phyloP scores from a whole-genome alignment of 2,888 invertebrate genomes.

The Syritta pipiens region DNA sequence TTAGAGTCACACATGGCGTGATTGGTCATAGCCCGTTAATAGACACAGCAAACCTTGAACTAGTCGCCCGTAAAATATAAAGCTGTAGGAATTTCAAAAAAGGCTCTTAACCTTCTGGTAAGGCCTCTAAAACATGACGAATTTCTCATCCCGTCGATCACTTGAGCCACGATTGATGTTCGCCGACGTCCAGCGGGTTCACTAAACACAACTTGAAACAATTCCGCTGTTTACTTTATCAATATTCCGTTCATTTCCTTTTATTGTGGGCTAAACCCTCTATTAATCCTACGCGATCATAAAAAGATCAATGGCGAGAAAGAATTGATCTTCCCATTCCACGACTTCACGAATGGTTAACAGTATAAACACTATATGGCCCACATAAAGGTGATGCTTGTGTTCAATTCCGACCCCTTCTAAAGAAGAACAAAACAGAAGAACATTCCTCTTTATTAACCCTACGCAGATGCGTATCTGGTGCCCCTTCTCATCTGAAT shows the following conservation, averaged over 20 bases:
- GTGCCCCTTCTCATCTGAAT: conserved; percentile 3
- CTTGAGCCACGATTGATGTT: too few species aligned
- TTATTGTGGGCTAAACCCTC: conserved; percentile 26
- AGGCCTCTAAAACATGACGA: too few species aligned
- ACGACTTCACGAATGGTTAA: neutral
- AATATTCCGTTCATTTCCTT: conserved; percentile 15
- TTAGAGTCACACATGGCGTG: too few species aligned
- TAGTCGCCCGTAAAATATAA: too few species aligned
- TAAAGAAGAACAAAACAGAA: conserved; percentile 12
- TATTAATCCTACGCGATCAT: conserved; percentile 31
- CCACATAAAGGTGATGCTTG: conserved; percentile 13
- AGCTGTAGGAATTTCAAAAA: too few species aligned
- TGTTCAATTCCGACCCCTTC: conserved; percentile 11
- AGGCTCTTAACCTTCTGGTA: too few species aligned
- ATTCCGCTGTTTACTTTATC: conserved; percentile 48
- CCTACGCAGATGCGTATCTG: conserved; percentile 7
- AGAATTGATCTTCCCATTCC: conserved; percentile 32
- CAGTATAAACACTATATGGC: conserved; percentile 21
- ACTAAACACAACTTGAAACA: conserved; percentile 21
- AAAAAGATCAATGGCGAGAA: conserved; percentile 52
- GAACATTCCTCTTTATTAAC: conserved; percentile 21
- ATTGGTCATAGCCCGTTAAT: too few species aligned
- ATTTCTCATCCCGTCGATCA: too few species aligned
- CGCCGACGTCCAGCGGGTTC: too few species aligned
- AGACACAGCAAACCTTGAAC: too few species aligned